Percentiles rank a stretch among this genome's conserved stretches.
Evolutionary conservation across 1,140 invertebrate species (phyloP).

Genomic region (Venustaconcha ellipsiformis): DNA sequence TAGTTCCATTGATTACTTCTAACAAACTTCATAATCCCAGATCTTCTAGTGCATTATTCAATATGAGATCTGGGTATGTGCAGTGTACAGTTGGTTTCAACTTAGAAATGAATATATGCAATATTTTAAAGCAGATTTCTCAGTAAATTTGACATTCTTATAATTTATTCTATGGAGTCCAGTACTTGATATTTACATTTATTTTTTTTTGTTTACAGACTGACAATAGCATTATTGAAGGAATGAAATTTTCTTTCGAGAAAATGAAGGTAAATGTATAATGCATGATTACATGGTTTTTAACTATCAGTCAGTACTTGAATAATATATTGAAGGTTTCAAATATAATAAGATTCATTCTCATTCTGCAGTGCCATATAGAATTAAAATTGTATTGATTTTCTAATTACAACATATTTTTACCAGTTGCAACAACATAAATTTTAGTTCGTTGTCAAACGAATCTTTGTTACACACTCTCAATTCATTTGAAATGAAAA

Average conservation of each 20-base stretch:
- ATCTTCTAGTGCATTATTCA: neutral
- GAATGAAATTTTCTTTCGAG: constrained; percentile 68
- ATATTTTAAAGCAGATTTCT: neutral
- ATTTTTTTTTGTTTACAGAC: constrained; percentile 46
- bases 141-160: neutral
- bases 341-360: neutral
- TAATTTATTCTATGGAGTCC: neutral
- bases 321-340: neutral
- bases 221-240: constrained; percentile 68
- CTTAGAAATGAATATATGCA: neutral
- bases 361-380: neutral
- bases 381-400: neutral
- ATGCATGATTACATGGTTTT: neutral
- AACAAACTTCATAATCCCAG: no score
- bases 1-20: no score
- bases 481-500: no score
- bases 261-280: constrained; percentile 66
- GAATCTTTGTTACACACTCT: no score
- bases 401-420: neutral
- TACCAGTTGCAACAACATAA: neutral
- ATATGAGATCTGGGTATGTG: neutral
- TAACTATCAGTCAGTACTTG: constrained; percentile 5
- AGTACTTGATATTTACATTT: neutral
- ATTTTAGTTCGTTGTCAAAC: neutral
- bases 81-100: neutral